Evolutionary conservation across 2,888 invertebrate species (phyloP), one percentile per base, ranked within the genome.

Genomic region (Xiphydria camelus): DNA sequence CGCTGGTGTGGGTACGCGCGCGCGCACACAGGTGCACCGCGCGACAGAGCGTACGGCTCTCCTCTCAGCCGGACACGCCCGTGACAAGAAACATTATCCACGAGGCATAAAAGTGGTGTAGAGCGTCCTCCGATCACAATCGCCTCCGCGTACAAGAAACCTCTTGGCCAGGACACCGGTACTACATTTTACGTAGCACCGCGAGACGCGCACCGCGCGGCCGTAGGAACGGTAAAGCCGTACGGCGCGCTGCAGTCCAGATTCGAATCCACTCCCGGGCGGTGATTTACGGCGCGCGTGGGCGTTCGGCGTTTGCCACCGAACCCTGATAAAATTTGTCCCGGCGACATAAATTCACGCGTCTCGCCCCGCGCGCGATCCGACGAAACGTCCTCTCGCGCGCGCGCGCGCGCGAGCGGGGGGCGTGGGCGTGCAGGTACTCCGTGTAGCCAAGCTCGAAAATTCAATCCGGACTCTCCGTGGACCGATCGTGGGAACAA

Each of bases 241-340:
- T 21, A 41, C 37, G 41, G 34, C 40, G 15, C 22, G 12, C 7
- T 15, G 17, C 25, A 34, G 15, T 41, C 41, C 41, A 26, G 45
- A 45, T 45, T 34, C 45, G 41, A 45, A 34, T 34, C 29, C 42
- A 36, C 44, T 22, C 26, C 18, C 33, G 20, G 19, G 3, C 9
- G 26, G 66, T 73, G 73, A 75, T 74, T 73, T 73, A 74, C 61
- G 54, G 46, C 39, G 47, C 50, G 68, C 65, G 73, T 73, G 64
- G 73, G 74, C 67, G 73, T 59, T 52, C 58, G 62, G 58, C 66
- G 69, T 71, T 74, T 72, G 73, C 73, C 73, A 75, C 74, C 63
- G 75, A 66, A 70, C 64, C 66, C 67, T 69, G 74, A 75, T 74
- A 73, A 75, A 74, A 75, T 75, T 74, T 73, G 73, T 70, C 70